Evolutionary conservation across 1,140 invertebrate genomes (phyloP).

Genomic region (Panulirus ornatus): DNA sequence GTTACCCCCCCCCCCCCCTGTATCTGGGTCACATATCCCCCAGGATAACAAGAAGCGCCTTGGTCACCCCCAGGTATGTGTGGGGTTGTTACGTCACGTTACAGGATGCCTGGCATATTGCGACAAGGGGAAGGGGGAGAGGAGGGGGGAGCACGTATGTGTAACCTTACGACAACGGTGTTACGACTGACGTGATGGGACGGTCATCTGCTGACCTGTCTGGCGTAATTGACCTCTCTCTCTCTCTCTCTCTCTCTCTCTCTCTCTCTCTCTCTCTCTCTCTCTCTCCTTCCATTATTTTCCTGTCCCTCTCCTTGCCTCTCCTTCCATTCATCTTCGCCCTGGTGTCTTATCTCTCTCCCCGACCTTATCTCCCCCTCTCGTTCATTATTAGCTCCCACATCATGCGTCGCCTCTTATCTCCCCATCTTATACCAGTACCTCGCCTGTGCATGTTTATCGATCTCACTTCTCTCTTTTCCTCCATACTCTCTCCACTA

Average conservation of each 20-base stretch:
- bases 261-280: neutral
- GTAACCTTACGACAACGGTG: no score
- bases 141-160: no score
- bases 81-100: no score
- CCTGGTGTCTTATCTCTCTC: no score
- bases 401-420: neutral
- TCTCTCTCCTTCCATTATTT: neutral
- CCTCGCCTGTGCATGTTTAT: neutral
- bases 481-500: no score
- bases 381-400: neutral
- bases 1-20: neutral
- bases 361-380: neutral
- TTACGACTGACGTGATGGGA: no score
- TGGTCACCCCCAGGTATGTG: no score
- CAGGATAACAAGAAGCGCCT: no score
- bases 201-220: neutral
- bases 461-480: neutral
- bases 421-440: neutral
- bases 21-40: neutral
- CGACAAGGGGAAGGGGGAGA: no score
- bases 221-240: neutral
- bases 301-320: neutral
- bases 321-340: neutral
- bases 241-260: neutral
- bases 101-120: no score